Evolutionary conservation across 2,888 invertebrate genomes (phyloP).

Genomic region (Horisme vitalbata): DNA sequence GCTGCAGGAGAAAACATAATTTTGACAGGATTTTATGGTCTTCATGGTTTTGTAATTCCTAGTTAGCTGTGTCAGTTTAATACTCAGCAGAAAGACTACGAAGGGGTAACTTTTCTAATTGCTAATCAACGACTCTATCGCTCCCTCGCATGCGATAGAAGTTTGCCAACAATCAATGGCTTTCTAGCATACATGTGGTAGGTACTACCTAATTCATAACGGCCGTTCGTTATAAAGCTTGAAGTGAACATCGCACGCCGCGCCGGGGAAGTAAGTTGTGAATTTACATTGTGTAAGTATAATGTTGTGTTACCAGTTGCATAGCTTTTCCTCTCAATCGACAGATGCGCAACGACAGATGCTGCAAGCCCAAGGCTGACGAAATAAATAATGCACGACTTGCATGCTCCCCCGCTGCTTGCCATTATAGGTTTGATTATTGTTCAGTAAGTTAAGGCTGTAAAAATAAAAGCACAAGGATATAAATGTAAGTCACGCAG

Average conservation of each 20-base stretch:
- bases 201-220: no score
- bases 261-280: no score
- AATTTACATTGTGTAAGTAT: conserved; percentile 19
- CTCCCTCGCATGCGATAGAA: conserved; percentile 17
- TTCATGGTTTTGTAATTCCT: no score
- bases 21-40: no score
- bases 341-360: conserved; percentile 52
- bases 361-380: conserved; percentile 41
- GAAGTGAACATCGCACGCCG: no score
- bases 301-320: conserved; percentile 26
- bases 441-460: conserved; percentile 52
- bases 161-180: conserved; percentile 17
- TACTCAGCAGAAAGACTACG: no score
- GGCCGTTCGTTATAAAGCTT: no score
- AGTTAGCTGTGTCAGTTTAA: no score
- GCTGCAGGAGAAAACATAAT: no score
- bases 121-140: conserved; percentile 18
- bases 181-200: background rate
- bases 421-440: conserved; percentile 24
- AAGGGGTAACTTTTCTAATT: conserved; percentile 22
- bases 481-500: no score
- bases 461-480: conserved; percentile 40
- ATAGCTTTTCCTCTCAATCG: conserved; percentile 36
- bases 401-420: conserved; percentile 14
- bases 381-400: conserved; percentile 33